Evolutionary conservation across 1,140 invertebrate species (phyloP).

Genomic region (Drosophila ercepeae): DNA sequence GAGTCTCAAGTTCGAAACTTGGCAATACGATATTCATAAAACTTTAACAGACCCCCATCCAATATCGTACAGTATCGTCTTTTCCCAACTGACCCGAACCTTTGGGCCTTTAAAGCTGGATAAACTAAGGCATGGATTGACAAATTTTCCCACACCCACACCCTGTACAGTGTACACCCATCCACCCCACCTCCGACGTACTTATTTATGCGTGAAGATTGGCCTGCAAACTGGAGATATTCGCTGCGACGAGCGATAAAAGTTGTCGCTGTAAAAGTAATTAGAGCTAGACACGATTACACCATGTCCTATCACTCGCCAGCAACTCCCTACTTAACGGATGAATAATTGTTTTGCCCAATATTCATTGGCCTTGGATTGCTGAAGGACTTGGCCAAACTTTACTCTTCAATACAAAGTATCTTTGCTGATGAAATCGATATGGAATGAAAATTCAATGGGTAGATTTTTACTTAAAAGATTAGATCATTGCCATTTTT

Average conservation of each 20-base stretch:
- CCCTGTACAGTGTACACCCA: not conserved
- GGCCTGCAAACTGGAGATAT: constrained; percentile 42
- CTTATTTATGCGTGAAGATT: constrained; percentile 58
- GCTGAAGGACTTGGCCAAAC: not conserved
- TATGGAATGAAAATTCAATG: not conserved
- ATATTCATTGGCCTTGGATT: not conserved
- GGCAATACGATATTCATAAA: constrained; percentile 45
- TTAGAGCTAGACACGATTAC: constrained; percentile 51
- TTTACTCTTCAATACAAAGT: not conserved
- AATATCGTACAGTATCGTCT: constrained; percentile 36
- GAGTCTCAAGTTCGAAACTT: constrained; percentile 50
- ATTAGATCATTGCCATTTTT: no score
- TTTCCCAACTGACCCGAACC: constrained; percentile 10
- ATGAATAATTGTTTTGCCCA: constrained; percentile 39
- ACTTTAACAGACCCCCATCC: constrained; percentile 11
- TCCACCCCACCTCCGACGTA: not conserved
- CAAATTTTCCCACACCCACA: constrained; percentile 35
- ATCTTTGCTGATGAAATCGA: not conserved
- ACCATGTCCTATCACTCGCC: constrained; percentile 25
- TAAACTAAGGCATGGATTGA: constrained; percentile 34
- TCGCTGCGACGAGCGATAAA: constrained; percentile 51
- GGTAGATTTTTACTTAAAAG: no score
- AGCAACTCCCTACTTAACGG: constrained; percentile 28
- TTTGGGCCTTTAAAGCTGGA: constrained; percentile 26
- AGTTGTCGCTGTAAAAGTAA: constrained; percentile 54